A percentile compares a stretch with the other conserved stretches of the same genome.
Evolutionary conservation across 2,113 vertebrate genomes (phyloP).

Genomic region (Myodes glareolus): DNA sequence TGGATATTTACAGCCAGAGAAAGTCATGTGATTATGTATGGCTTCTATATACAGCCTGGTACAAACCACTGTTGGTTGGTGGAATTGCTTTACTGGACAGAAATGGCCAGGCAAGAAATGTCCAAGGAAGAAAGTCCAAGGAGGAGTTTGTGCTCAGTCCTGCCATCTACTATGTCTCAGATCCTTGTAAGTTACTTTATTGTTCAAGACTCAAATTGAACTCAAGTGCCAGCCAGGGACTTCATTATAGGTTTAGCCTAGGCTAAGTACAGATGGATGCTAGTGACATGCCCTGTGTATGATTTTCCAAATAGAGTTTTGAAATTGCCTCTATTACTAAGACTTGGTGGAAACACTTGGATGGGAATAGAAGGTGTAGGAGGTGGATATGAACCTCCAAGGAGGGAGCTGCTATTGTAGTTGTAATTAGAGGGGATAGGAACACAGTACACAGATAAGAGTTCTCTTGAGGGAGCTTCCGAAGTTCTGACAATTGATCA

Average conservation of each 20-base stretch:
- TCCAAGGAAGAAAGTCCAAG: background rate
- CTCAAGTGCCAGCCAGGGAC: conserved; percentile 49
- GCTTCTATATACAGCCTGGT: background rate
- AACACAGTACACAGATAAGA: background rate
- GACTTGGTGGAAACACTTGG: background rate
- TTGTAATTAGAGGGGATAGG: background rate
- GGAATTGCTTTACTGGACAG: background rate
- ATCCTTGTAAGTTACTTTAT: background rate
- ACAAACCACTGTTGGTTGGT: background rate
- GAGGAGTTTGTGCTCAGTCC: background rate
- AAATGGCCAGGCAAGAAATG: background rate
- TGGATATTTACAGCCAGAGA: background rate
- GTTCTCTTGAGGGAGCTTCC: background rate
- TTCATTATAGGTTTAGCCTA: conserved; percentile 65
- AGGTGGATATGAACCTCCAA: background rate
- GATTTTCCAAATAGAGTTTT: conserved; percentile 35
- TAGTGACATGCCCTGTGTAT: background rate
- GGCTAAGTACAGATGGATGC: background rate
- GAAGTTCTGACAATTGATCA: background rate
- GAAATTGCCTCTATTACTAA: conserved; percentile 31
- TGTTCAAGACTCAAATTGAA: conserved; percentile 29
- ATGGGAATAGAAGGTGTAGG: conserved; percentile 1
- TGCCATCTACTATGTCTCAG: background rate
- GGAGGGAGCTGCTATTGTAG: background rate
- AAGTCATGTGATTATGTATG: background rate